These are phyloP conservation scores for Thymelicus acteon DNA, from an alignment of 2,888 invertebrate species.

Conservation along the genomic window DNA sequence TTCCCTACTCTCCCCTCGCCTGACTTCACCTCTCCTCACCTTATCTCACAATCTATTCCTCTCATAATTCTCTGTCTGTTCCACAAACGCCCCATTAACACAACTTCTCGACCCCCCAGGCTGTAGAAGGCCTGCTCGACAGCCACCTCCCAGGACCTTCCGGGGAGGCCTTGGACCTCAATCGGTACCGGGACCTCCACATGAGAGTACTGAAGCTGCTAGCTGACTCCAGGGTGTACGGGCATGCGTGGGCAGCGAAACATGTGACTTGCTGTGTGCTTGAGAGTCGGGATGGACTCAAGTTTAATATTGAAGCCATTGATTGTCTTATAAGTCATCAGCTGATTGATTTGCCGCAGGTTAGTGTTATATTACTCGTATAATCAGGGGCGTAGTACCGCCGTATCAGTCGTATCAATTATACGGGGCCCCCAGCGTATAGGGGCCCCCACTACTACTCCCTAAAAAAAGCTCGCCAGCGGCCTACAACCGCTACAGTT, in stretches of 20 bases:
- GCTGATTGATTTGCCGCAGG: constrained; percentile 91
- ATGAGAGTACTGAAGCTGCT: constrained; percentile 91
- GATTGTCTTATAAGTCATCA: constrained; percentile 94
- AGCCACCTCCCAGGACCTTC: not conserved
- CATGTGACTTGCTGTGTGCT: constrained; percentile 93
- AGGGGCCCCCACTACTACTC: too few species aligned
- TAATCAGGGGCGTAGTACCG: too few species aligned
- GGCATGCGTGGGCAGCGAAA: constrained; percentile 92
- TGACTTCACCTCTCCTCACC: too few species aligned
- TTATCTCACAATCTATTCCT: too few species aligned
- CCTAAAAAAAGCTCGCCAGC: too few species aligned
- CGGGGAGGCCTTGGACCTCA: constrained; percentile 79
- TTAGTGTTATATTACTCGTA: constrained; percentile 16
- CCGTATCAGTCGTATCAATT: too few species aligned
- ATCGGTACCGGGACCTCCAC: constrained; percentile 92
- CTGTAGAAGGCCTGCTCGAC: constrained; percentile 17
- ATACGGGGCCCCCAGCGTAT: too few species aligned
- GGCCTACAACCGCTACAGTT: too few species aligned
- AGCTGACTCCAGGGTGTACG: constrained; percentile 91
- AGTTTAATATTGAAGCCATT: constrained; percentile 96
- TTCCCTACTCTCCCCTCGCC: too few species aligned
- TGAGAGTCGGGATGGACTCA: constrained; percentile 94
- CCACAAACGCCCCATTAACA: too few species aligned
- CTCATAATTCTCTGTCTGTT: too few species aligned
- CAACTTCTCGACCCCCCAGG: not conserved